Conservation (phyloP, 2,797 vertebrate genomes). For the Lindbergichthys nudifrons region DNA sequence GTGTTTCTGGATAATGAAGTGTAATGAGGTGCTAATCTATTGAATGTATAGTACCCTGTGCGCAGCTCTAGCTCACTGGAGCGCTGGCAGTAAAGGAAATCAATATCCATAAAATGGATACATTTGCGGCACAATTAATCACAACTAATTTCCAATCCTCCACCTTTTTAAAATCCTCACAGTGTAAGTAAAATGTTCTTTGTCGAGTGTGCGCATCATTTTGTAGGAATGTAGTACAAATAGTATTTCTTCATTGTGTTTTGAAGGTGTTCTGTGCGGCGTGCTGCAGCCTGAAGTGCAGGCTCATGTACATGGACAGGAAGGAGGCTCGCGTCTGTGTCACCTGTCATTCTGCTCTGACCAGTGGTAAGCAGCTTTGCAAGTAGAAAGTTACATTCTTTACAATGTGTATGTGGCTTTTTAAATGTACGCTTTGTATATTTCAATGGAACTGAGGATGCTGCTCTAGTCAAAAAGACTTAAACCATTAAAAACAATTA, state of each 20-base stretch:
- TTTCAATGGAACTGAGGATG: background rate
- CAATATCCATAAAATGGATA: slow-evolving; percentile 47
- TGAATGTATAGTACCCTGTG: slow-evolving; percentile 21
- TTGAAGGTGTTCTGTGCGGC: slow-evolving; percentile 94
- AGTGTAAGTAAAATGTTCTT: background rate
- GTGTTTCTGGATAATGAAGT: slow-evolving; percentile 46
- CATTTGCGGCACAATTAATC: slow-evolving; percentile 32
- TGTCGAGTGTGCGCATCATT: background rate
- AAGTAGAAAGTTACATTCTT: background rate
- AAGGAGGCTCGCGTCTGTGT: slow-evolving; percentile 97
- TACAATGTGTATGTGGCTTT: background rate
- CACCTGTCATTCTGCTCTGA: slow-evolving; percentile 94
- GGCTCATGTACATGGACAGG: slow-evolving; percentile 94
- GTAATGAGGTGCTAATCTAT: slow-evolving; percentile 48
- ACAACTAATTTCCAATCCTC: slow-evolving; percentile 8
- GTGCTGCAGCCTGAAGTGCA: slow-evolving; percentile 95
- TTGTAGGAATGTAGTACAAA: background rate
- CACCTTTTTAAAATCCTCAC: background rate
- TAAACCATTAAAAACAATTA: background rate
- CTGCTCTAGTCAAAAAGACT: background rate
- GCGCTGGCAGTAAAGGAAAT: slow-evolving; percentile 14
- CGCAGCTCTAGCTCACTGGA: slow-evolving; percentile 33
- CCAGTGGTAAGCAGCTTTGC: slow-evolving; percentile 87
- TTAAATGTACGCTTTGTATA: background rate
- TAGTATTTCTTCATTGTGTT: slow-evolving; percentile 24